Evolutionary conservation across 2,888 invertebrate genomes (phyloP), one percentile per base, ranked within the genome.

Genomic region (Polydrusus cervinus): DNA sequence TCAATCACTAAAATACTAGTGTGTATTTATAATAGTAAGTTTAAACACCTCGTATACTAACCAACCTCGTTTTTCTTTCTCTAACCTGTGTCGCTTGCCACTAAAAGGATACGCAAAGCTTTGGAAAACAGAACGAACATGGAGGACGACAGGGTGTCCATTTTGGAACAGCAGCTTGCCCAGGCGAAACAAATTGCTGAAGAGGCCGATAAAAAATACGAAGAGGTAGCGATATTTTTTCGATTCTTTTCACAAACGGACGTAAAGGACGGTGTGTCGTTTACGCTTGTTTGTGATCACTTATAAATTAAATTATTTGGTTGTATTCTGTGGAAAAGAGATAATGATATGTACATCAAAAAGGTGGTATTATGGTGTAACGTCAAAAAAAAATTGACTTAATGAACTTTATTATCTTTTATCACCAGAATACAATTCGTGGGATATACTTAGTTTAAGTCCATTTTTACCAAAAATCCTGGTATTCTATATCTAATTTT

Each of bases 131-230:
- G 98, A 89, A 95, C 96, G 89, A 97, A 97, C 90, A 97, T 97
- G 95, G 99, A 99, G 91, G 99, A 99, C 87, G 99, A 99, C 90
- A 93, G 98, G 88, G 97, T 99, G 89, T 94, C 96, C 88, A 93
- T 96, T 87, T 92, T 99, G 91, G 99, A 99, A 90, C 94, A 95
- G 84, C 98, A 99, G 90, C 93, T 99, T 88, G 92, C 98, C 84
- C 98, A 99, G 90, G 99, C 99, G 88, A 98, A 98, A 92, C 94
- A 97, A 90, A 98, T 99, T 90, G 99, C 99, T 82, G 99, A 99
- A 90, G 99, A 99, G 91, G 97, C 98, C 83, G 99, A 99, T 92
- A 96, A 98, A 90, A 99, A 99, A 95, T 99, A 99, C 89, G 99
- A 99, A 93, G 99, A 99, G 98, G 99, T 99, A 91, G 79, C 80